Evolutionary conservation across 1,140 invertebrate species (phyloP).

Genomic region (Dinoponera quadriceps): DNA sequence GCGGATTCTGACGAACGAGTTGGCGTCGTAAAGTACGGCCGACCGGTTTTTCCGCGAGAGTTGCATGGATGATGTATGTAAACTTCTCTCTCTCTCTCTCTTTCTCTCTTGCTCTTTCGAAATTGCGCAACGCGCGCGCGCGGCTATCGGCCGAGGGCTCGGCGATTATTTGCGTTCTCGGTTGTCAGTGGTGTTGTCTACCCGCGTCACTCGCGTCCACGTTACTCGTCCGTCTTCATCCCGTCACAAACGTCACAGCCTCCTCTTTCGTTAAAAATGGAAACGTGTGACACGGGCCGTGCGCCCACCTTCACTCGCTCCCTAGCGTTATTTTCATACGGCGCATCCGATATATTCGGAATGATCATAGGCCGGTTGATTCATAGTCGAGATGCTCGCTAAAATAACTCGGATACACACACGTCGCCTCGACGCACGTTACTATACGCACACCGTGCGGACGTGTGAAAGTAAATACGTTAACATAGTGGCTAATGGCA

Average conservation of each 20-base stretch:
- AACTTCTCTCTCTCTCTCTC: too few species aligned
- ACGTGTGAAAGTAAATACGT: too few species aligned
- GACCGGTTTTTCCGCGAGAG: background rate
- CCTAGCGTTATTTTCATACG: constrained; percentile 24
- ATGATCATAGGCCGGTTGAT: constrained; percentile 1
- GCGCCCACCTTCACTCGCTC: too few species aligned
- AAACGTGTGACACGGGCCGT: background rate
- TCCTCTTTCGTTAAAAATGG: constrained; percentile 2
- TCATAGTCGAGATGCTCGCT: constrained; percentile 1
- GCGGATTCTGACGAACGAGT: background rate
- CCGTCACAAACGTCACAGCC: constrained; percentile 6
- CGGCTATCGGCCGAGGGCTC: background rate
- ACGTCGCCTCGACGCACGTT: background rate
- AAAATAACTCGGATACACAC: constrained; percentile 1
- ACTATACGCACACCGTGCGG: background rate
- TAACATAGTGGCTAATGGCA: too few species aligned
- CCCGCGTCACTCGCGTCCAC: constrained; percentile 15
- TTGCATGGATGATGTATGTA: background rate
- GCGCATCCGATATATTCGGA: background rate
- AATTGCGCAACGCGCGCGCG: background rate
- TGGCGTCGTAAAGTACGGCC: background rate
- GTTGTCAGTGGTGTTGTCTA: background rate
- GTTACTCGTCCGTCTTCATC: too few species aligned
- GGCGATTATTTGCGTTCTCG: background rate
- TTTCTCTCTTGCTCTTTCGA: background rate